These are phyloP conservation scores for Anhinga anhinga DNA, from an alignment of 2,113 vertebrate genomes.

Conservation along the genomic window DNA sequence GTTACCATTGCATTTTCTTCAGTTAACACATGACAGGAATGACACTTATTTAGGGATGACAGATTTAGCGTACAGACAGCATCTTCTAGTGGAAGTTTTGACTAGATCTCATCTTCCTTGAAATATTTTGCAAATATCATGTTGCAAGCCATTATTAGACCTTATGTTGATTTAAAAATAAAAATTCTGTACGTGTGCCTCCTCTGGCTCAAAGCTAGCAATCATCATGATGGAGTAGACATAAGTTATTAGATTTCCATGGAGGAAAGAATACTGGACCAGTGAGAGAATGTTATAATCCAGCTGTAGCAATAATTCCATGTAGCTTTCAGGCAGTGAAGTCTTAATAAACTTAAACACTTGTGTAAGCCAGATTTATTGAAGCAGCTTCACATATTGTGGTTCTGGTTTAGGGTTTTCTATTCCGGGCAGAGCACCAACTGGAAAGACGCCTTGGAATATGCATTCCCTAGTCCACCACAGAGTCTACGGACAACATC, in stretches of 20 bases:
- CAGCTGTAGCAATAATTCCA: constrained; percentile 60
- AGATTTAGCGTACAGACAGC: background rate
- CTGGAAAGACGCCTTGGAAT: constrained; percentile 44
- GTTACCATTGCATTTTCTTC: background rate
- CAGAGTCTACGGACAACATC: background rate
- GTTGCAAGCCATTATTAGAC: constrained; percentile 32
- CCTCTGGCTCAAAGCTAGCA: background rate
- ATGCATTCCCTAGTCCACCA: background rate
- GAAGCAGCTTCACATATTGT: constrained; percentile 22
- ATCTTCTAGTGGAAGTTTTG: constrained; percentile 8
- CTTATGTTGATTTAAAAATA: constrained; percentile 29
- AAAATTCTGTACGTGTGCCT: background rate
- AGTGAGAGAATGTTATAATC: constrained; percentile 37
- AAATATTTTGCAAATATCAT: constrained; percentile 35
- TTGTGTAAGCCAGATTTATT: constrained; percentile 57
- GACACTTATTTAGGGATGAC: background rate
- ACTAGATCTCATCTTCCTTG: background rate
- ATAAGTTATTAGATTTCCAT: constrained; percentile 57
- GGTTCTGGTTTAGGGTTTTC: constrained; percentile 29
- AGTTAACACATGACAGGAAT: background rate
- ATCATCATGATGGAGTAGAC: background rate
- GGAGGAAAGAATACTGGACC: constrained; percentile 18
- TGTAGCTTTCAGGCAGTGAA: constrained; percentile 33
- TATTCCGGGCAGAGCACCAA: constrained; percentile 45
- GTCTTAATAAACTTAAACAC: constrained; percentile 63